Evolutionary conservation across 1,140 invertebrate genomes (phyloP).

Genomic region (Macrocentrus cingulum): DNA sequence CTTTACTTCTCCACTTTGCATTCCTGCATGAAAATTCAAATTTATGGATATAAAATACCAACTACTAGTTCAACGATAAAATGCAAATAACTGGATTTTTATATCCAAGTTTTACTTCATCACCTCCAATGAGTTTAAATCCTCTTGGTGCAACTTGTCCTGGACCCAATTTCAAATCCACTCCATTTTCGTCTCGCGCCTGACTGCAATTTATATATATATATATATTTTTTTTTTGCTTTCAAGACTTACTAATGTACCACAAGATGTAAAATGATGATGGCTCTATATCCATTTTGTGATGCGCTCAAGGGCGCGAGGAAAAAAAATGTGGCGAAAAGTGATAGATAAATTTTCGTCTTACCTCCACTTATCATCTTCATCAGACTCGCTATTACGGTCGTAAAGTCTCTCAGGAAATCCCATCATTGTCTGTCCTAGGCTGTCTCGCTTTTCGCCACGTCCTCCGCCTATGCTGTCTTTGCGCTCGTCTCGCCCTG

Average conservation of each 20-base stretch:
- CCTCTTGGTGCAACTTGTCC: slow-evolving; percentile 77
- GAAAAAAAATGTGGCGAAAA: not conserved
- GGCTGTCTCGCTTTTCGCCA: slow-evolving; percentile 54
- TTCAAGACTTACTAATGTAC: not conserved
- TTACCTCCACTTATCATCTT: slow-evolving; percentile 60
- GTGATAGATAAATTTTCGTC: slow-evolving; percentile 9
- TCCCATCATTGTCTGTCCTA: slow-evolving; percentile 44
- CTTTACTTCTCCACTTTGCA: slow-evolving; percentile 77
- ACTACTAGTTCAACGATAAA: not conserved
- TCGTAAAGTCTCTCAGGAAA: slow-evolving; percentile 51
- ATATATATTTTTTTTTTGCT: slow-evolving; percentile 1
- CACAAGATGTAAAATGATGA: no score
- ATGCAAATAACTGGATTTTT: not conserved
- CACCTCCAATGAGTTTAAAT: slow-evolving; percentile 61
- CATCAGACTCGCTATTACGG: slow-evolving; percentile 55
- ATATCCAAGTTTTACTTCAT: slow-evolving; percentile 6
- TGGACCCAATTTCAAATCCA: slow-evolving; percentile 68
- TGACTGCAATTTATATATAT: slow-evolving; percentile 49
- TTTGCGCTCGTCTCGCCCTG: slow-evolving; percentile 56
- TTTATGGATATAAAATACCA: not conserved
- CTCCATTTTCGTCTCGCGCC: slow-evolving; percentile 45
- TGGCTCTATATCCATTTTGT: not conserved
- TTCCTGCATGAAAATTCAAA: slow-evolving; percentile 53
- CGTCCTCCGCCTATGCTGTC: slow-evolving; percentile 49
- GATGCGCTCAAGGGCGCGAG: not conserved